Evolutionary conservation across 2,888 invertebrate genomes (phyloP).

Genomic region (Pogonocherus hispidulus): DNA sequence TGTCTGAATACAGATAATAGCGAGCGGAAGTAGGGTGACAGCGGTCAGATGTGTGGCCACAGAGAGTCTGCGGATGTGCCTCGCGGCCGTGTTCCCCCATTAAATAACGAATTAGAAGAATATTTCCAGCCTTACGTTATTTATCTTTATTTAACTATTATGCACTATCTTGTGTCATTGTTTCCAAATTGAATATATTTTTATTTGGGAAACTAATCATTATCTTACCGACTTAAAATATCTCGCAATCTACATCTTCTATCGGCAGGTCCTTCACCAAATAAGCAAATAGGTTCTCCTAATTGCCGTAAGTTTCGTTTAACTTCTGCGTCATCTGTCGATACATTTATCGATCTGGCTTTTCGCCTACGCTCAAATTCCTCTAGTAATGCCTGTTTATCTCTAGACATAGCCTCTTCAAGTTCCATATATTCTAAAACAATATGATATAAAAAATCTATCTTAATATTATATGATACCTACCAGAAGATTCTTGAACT

Average conservation of each 20-base stretch:
- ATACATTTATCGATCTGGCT: slow-evolving; percentile 95
- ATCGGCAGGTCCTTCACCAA: slow-evolving; percentile 99
- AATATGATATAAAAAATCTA: slow-evolving; percentile 3
- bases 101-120: no score
- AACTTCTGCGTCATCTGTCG: slow-evolving; percentile 98
- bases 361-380: slow-evolving; percentile 96
- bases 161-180: no score
- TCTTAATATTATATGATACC: slow-evolving; percentile 54
- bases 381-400: slow-evolving; percentile 91
- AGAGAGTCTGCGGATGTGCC: no score
- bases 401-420: slow-evolving; percentile 88
- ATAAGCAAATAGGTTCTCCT: slow-evolving; percentile 96
- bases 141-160: no score
- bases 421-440: slow-evolving; percentile 85
- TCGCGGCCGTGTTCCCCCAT: no score
- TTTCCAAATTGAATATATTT: no score
- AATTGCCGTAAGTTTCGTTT: slow-evolving; percentile 91
- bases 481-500: slow-evolving; percentile 78
- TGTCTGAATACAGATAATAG: no score
- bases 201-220: no score
- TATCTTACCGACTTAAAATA: slow-evolving; percentile 83
- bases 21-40: no score
- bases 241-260: slow-evolving; percentile 92
- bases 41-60: no score
- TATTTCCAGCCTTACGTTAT: no score